Evolutionary conservation across 2,888 invertebrate genomes (phyloP).

Genomic region (Penaeus monodon): DNA sequence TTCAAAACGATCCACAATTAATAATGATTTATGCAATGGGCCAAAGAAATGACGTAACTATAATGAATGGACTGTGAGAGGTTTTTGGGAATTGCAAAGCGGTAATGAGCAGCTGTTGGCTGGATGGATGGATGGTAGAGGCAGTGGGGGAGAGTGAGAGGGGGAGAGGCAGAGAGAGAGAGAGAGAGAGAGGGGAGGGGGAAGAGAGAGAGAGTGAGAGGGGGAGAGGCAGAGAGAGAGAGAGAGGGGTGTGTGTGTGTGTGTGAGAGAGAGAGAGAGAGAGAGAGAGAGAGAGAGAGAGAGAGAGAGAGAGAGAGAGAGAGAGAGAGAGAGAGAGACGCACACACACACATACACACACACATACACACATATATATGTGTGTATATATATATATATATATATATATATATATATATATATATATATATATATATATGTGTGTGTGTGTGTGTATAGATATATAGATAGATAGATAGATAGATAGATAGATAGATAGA

Average conservation of each 20-base stretch:
- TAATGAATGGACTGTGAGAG: no score
- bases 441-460: background rate
- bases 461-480: background rate
- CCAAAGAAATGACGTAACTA: no score
- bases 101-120: no score
- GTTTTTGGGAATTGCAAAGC: no score
- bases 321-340: background rate
- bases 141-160: no score
- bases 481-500: no score
- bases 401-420: constrained; percentile 28
- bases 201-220: background rate
- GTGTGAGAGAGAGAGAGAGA: constrained; percentile 6
- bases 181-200: background rate
- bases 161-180: background rate
- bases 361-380: background rate
- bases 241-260: constrained; percentile 16
- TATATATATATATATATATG: constrained; percentile 9
- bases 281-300: constrained; percentile 8
- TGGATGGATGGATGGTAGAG: no score
- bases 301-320: constrained; percentile 5
- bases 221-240: constrained; percentile 1
- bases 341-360: background rate
- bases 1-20: background rate
- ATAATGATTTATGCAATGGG: background rate
- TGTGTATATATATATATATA: constrained; percentile 25